phyloP scores from a whole-genome alignment of 2,797 vertebrate species.

The Bryconaethiops microstoma region DNA sequence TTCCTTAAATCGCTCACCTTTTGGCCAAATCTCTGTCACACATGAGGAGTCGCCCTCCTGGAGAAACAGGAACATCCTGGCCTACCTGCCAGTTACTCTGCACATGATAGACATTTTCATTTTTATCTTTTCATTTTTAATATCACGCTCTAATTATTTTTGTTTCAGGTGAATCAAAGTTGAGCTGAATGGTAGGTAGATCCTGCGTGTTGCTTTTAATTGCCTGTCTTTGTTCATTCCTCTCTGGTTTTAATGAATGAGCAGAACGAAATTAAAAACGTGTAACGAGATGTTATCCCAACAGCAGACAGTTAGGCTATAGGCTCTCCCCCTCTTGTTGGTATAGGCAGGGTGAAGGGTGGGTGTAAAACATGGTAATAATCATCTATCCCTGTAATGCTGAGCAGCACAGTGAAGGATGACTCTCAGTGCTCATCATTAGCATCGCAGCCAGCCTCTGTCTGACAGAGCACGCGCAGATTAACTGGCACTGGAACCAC shows the following conservation, averaged over 20 bases:
- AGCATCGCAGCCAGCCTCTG: slow-evolving; percentile 45
- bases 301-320: slow-evolving; percentile 60
- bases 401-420: slow-evolving; percentile 40
- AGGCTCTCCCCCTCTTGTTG: slow-evolving; percentile 68
- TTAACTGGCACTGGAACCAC: slow-evolving; percentile 41
- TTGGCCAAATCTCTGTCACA: background rate
- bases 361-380: slow-evolving; percentile 46
- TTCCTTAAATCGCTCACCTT: slow-evolving; percentile 9
- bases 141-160: slow-evolving; percentile 60
- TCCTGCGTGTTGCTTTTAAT: slow-evolving; percentile 56
- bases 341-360: slow-evolving; percentile 44
- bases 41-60: background rate
- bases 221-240: slow-evolving; percentile 54
- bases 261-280: slow-evolving; percentile 56
- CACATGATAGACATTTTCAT: slow-evolving; percentile 43
- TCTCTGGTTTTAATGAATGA: slow-evolving; percentile 56
- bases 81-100: background rate
- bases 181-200: slow-evolving; percentile 48
- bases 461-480: slow-evolving; percentile 43
- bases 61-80: slow-evolving; percentile 17
- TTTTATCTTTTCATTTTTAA: slow-evolving; percentile 61
- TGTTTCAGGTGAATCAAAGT: slow-evolving; percentile 58
- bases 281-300: slow-evolving; percentile 56
- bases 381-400: slow-evolving; percentile 55
- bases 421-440: slow-evolving; percentile 49